These are phyloP conservation scores for Butorides virescens DNA, from an alignment of 2,113 vertebrate species.

Conservation along the genomic window DNA sequence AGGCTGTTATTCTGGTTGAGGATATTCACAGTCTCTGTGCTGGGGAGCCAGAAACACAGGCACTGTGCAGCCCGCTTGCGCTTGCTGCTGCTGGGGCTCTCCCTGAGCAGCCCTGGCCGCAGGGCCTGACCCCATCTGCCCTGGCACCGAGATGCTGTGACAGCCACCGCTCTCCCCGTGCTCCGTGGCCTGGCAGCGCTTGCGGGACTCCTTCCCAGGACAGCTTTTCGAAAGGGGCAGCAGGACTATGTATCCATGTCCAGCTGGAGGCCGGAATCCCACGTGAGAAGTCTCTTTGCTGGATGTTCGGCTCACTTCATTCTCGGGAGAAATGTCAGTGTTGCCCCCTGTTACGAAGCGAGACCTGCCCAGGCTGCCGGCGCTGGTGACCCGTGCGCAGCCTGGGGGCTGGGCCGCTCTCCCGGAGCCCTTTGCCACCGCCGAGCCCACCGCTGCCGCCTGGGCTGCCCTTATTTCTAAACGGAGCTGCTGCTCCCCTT, in stretches of 20 bases:
- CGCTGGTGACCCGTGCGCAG: neutral
- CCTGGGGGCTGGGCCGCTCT: neutral
- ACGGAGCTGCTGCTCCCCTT: neutral
- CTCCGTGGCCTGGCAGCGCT: neutral
- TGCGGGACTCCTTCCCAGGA: neutral
- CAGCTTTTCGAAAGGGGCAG: neutral
- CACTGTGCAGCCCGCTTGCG: neutral
- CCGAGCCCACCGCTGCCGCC: neutral
- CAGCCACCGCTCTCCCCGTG: neutral
- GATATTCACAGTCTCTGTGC: neutral
- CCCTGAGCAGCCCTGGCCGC: neutral
- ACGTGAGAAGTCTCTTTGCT: neutral
- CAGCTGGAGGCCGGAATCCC: neutral
- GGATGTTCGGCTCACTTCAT: neutral
- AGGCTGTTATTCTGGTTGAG: neutral
- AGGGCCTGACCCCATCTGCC: neutral
- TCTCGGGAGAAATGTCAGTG: neutral
- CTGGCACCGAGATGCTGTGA: neutral
- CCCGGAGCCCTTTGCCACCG: neutral
- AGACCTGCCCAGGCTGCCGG: fast-evolving
- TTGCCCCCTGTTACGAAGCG: neutral
- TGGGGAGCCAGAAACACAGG: neutral
- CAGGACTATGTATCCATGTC: neutral
- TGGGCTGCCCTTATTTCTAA: neutral
- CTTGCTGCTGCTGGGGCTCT: neutral